Base-by-base conservation (phyloP, 2,888 invertebrate genomes). In the Eupithecia abbreviata region DNA sequence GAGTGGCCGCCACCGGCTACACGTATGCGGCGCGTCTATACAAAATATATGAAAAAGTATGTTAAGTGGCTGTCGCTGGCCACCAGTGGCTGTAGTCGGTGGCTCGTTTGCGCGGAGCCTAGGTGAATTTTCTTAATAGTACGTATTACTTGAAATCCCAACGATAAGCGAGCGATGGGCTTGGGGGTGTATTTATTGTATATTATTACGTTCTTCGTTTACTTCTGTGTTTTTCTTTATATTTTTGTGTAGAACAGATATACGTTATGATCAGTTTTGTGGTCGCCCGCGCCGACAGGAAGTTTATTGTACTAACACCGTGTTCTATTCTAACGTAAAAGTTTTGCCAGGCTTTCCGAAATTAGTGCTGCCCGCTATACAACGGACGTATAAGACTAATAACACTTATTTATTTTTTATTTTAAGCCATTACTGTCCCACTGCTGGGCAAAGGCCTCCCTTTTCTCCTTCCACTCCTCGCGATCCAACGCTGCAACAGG, bases 211-310 rank as follows among this genome's bases (percentile, higher is more conserved):
- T 30, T 30, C 30, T 30, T 18, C 9, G n/a, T 18, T 55, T 9
- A 7, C 9, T 55, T 55, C 55, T n/a, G 55, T 58, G 18, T 10
- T 30, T 18, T 58, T 58, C 58, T 58, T 10, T 18, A n/a, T 55
- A n/a, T 15, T 51, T 55, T 15, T n/a, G 55, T n/a, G 58, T 58
- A 18, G 58, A 58, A n/a, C 15, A 58, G 42, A 12, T 13, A 66
- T 15, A 41, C 2, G 0, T 4, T 65, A 71, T 18, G 62, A 62
- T 62, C 62, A 58, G 66, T 47, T 67, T 49, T 49, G 42, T 70
- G 69, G 66, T 72, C 51, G 58, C 30, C 30, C 30, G 30, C 30
- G 30, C 42, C 70, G 47, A 66, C 42, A 15, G 66, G 66, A 66
- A 66, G 66, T 66, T 66, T 66, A 65, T 10, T 58, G 6, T 66